Evolutionary conservation across 2,797 vertebrate species (phyloP).

Genomic region (Spheniscus humboldti): DNA sequence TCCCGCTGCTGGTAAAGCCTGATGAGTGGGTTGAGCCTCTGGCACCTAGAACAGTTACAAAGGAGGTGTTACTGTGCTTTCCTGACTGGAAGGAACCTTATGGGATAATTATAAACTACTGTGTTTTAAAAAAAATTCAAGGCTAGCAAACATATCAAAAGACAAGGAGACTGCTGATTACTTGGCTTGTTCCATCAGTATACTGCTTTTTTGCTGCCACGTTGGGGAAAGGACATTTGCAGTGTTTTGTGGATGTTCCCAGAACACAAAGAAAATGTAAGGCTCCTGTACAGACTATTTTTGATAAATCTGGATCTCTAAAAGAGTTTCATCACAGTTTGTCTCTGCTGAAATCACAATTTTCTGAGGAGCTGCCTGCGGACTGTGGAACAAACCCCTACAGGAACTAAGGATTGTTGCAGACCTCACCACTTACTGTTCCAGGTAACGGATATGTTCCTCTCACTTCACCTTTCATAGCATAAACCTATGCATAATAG

Average conservation of each 20-base stretch:
- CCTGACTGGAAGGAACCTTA: background rate
- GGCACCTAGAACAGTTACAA: conserved; percentile 19
- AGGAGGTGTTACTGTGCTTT: background rate
- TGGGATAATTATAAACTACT: background rate
- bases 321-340: background rate
- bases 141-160: background rate
- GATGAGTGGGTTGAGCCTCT: conserved; percentile 12
- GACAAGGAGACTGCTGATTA: background rate
- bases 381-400: background rate
- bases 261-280: background rate
- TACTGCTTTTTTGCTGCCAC: background rate
- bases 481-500: background rate
- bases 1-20: conserved; percentile 19
- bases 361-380: background rate
- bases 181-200: background rate
- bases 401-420: background rate
- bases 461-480: background rate
- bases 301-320: background rate
- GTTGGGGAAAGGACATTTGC: background rate
- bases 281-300: background rate
- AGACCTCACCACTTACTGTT: background rate
- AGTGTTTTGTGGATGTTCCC: background rate
- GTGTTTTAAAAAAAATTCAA: background rate
- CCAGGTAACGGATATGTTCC: background rate
- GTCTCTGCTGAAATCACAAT: background rate